These are phyloP conservation scores for Mesorhabditis spiculigera DNA, from an alignment of 2,888 invertebrate species.

Conservation along the genomic window DNA sequence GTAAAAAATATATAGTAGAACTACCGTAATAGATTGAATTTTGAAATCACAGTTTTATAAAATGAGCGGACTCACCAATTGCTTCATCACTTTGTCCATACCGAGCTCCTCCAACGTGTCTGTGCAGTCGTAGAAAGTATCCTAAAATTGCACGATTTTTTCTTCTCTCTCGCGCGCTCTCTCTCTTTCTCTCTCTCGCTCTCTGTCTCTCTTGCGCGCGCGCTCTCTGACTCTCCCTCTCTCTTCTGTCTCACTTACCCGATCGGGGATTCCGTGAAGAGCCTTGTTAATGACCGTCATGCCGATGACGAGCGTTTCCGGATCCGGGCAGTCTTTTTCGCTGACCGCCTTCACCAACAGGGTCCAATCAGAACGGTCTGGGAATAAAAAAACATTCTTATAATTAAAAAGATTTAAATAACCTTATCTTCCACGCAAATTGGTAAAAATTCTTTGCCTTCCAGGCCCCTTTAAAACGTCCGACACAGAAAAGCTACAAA, in stretches of 20 bases:
- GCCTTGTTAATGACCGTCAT: constrained; percentile 83
- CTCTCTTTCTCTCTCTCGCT: constrained; percentile 5
- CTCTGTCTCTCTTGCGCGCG: too few species aligned
- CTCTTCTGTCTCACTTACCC: constrained; percentile 33
- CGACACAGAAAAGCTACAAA: too few species aligned
- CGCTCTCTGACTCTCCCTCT: too few species aligned
- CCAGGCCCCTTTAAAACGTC: neutral
- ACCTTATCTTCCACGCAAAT: too few species aligned
- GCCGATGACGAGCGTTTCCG: constrained; percentile 89
- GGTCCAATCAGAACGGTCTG: constrained; percentile 72
- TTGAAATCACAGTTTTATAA: neutral
- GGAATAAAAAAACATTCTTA: neutral
- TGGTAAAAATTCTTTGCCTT: neutral
- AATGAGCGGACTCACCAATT: constrained; percentile 27
- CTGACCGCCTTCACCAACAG: constrained; percentile 80
- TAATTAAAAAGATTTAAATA: too few species aligned
- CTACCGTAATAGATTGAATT: neutral
- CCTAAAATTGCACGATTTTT: constrained; percentile 66
- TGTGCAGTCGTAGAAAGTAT: constrained; percentile 93
- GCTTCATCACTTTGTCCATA: constrained; percentile 60
- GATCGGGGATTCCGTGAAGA: constrained; percentile 56
- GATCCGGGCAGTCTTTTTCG: constrained; percentile 86
- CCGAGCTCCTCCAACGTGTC: constrained; percentile 85
- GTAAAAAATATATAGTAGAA: neutral
- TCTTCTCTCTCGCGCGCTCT: neutral